phyloP scores from a whole-genome alignment of 2,888 invertebrate species.

The Hirtodrosophila cameraria region DNA sequence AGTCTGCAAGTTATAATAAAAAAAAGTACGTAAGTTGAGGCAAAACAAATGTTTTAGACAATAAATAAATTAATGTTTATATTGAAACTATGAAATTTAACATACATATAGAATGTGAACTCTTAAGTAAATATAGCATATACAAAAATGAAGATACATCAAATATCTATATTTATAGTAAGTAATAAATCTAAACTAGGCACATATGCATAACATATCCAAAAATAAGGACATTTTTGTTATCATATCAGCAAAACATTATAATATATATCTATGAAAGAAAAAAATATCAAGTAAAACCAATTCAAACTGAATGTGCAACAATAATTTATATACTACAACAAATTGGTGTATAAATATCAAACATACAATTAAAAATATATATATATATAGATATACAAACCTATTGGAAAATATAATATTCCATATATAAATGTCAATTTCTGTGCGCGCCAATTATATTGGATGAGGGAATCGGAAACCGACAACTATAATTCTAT shows the following conservation, averaged over 20 bases:
- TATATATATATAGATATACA: slow-evolving; percentile 8
- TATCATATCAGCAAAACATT: slow-evolving; percentile 5
- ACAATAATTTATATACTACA: slow-evolving; percentile 7
- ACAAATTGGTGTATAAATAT: slow-evolving; percentile 16
- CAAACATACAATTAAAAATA: slow-evolving; percentile 8
- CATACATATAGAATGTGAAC: slow-evolving; percentile 12
- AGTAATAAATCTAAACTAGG: neutral
- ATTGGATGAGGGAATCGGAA: slow-evolving; percentile 21
- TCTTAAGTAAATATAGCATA: slow-evolving; percentile 6
- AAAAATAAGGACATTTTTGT: slow-evolving; percentile 9
- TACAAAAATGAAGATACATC: slow-evolving; percentile 8
- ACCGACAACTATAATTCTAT: slow-evolving; percentile 10
- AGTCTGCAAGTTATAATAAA: slow-evolving; percentile 21
- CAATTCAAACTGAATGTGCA: slow-evolving; percentile 21
- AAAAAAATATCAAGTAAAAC: neutral
- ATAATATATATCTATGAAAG: neutral
- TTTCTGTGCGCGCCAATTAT: slow-evolving; percentile 59
- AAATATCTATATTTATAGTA: slow-evolving; percentile 3
- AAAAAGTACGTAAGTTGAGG: slow-evolving; percentile 37
- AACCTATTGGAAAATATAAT: slow-evolving; percentile 24
- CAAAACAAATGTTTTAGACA: slow-evolving; percentile 77
- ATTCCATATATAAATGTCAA: slow-evolving; percentile 68
- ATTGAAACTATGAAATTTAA: slow-evolving; percentile 20
- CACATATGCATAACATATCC: slow-evolving; percentile 40
- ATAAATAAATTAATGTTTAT: slow-evolving; percentile 72